Conservation (phyloP, 2,113 vertebrate species). For the Anarhynchus alexandrinus region DNA sequence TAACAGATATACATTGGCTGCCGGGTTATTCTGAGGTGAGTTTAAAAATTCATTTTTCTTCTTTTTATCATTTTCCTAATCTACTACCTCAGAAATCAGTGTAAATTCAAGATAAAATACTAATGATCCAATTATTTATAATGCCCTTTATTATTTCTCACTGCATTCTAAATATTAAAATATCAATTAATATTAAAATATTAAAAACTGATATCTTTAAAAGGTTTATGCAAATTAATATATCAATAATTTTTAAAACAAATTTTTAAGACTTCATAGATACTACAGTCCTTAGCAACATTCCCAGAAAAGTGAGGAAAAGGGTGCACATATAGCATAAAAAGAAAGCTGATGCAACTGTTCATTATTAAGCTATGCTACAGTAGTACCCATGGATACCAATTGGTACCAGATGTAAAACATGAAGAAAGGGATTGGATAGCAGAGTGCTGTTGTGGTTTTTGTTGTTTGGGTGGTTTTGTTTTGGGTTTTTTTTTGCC, state of each 20-base stretch:
- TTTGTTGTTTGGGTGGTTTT: not conserved
- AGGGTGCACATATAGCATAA: not conserved
- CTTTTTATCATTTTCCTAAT: not conserved
- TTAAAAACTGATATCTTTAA: not conserved
- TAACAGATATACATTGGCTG: constrained; percentile 90
- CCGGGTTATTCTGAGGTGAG: constrained; percentile 81
- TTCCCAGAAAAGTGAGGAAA: not conserved
- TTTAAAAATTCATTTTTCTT: not conserved
- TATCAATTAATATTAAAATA: no score
- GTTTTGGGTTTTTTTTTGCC: not conserved
- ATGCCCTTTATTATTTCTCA: not conserved
- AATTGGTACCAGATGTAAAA: not conserved
- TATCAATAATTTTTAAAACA: not conserved
- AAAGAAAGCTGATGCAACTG: not conserved
- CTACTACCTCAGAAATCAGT: not conserved
- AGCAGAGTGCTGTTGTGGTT: not conserved
- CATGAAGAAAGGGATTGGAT: not conserved
- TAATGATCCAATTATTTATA: not conserved
- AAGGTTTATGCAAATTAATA: not conserved
- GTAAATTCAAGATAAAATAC: not conserved
- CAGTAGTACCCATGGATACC: not conserved
- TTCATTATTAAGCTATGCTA: not conserved
- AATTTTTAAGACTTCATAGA: not conserved
- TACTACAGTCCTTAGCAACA: not conserved
- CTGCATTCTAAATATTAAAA: not conserved